These are phyloP conservation scores for Semotilus atromaculatus DNA, from an alignment of 2,797 vertebrate genomes.

Conservation along the genomic window DNA sequence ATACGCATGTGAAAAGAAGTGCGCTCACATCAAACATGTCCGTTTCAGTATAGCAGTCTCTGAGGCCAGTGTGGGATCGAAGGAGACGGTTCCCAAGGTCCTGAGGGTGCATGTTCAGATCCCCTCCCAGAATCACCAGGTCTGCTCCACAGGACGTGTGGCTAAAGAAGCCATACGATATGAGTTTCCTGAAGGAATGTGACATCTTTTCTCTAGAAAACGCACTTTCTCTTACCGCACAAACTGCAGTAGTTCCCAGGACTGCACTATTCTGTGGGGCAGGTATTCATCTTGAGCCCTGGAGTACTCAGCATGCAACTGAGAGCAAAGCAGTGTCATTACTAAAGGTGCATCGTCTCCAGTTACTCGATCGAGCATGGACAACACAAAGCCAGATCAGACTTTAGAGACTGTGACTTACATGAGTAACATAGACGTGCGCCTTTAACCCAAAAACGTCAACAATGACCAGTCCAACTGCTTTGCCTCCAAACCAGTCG, in stretches of 20 bases:
- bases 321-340: constrained; percentile 40
- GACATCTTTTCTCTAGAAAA: not conserved
- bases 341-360: constrained; percentile 3
- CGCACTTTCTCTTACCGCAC: constrained; percentile 77
- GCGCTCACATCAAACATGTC: constrained; percentile 74
- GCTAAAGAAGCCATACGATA: constrained; percentile 60
- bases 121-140: constrained; percentile 79
- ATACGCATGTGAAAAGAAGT: not conserved
- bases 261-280: constrained; percentile 83
- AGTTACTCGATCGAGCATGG: constrained; percentile 9
- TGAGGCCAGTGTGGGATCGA: constrained; percentile 74
- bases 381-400: not conserved
- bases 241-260: constrained; percentile 86
- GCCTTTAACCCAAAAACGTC: constrained; percentile 73
- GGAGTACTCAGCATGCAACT: constrained; percentile 85
- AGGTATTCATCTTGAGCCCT: constrained; percentile 82
- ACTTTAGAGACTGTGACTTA: constrained; percentile 66
- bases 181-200: not conserved
- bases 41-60: constrained; percentile 76
- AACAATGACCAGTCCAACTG: constrained; percentile 78
- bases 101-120: constrained; percentile 83
- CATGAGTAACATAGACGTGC: constrained; percentile 82
- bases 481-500: constrained; percentile 86
- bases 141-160: constrained; percentile 81
- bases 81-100: constrained; percentile 81